Evolutionary conservation across 2,797 vertebrate species (phyloP).

Genomic region (Odontamblyopus lacepedii): DNA sequence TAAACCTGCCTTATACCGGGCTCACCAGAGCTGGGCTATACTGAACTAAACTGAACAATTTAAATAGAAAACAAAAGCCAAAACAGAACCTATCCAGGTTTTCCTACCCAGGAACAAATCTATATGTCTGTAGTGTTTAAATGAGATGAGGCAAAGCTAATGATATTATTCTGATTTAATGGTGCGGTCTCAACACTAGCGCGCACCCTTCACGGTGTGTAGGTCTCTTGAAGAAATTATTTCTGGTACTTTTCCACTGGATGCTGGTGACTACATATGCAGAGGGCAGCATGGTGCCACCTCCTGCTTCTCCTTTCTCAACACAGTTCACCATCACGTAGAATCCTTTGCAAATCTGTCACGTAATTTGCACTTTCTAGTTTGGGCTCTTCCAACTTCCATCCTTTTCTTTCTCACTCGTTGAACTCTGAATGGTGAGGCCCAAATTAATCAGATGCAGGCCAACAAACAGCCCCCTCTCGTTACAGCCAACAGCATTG

Average conservation of each 20-base stretch:
- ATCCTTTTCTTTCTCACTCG: slow-evolving; percentile 23
- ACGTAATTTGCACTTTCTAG: slow-evolving; percentile 25
- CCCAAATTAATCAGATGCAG: slow-evolving; percentile 60
- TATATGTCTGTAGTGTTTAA: background rate
- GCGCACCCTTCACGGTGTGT: background rate
- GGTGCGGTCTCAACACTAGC: background rate
- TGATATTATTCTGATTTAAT: too few species aligned
- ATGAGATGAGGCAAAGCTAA: background rate
- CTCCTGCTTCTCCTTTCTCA: slow-evolving; percentile 27
- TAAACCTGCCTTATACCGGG: background rate
- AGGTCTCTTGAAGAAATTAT: slow-evolving; percentile 22
- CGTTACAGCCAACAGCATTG: slow-evolving; percentile 44
- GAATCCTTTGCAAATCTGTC: slow-evolving; percentile 6
- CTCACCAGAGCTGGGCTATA: too few species aligned
- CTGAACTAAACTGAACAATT: too few species aligned
- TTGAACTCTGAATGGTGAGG: slow-evolving; percentile 53
- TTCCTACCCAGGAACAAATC: background rate
- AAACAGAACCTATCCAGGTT: too few species aligned
- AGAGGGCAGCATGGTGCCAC: slow-evolving; percentile 35
- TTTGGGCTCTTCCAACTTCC: slow-evolving; percentile 23
- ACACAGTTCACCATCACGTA: background rate
- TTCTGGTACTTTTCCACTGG: slow-evolving; percentile 66
- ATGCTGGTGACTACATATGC: slow-evolving; percentile 48
- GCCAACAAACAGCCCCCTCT: slow-evolving; percentile 32
- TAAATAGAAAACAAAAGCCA: too few species aligned